phyloP scores from a whole-genome alignment of 1,140 invertebrate species.

The Trichonephila clavata region DNA sequence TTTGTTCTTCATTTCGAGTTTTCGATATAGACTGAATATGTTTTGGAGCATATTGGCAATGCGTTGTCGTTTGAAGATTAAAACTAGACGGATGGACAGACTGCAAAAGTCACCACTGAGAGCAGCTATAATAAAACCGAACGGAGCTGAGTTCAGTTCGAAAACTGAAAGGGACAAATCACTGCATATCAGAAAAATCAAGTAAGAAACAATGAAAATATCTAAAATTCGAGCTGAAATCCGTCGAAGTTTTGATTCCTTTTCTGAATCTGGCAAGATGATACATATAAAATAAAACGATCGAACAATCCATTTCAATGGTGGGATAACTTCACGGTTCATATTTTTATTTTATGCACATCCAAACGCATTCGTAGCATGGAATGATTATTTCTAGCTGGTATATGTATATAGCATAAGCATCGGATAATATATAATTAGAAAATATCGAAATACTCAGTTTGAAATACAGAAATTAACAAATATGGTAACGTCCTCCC shows the following conservation, averaged over 20 bases:
- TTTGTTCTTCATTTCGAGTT: neutral
- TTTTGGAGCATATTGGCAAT: slow-evolving; percentile 14
- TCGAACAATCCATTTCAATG: slow-evolving; percentile 18
- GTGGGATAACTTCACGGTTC: neutral
- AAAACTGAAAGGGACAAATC: neutral
- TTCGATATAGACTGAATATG: neutral
- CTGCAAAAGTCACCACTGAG: slow-evolving; percentile 37
- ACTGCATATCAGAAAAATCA: neutral
- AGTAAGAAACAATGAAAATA: neutral
- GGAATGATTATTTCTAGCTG: too few species aligned
- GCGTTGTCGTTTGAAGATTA: neutral
- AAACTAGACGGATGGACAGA: slow-evolving; percentile 17
- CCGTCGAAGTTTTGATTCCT: neutral
- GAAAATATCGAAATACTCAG: neutral
- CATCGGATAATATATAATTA: neutral
- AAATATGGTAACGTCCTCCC: too few species aligned
- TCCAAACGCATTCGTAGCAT: neutral
- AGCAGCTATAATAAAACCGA: slow-evolving; percentile 37
- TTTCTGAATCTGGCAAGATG: slow-evolving; percentile 1
- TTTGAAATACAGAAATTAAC: too few species aligned
- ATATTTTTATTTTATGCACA: neutral
- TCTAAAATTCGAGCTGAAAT: neutral
- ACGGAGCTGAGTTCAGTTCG: neutral
- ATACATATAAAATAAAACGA: slow-evolving; percentile 23
- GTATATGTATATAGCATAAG: too few species aligned